Conservation (phyloP, 64 coral and sea anemone genomes). For the Platygyra sinensis region DNA sequence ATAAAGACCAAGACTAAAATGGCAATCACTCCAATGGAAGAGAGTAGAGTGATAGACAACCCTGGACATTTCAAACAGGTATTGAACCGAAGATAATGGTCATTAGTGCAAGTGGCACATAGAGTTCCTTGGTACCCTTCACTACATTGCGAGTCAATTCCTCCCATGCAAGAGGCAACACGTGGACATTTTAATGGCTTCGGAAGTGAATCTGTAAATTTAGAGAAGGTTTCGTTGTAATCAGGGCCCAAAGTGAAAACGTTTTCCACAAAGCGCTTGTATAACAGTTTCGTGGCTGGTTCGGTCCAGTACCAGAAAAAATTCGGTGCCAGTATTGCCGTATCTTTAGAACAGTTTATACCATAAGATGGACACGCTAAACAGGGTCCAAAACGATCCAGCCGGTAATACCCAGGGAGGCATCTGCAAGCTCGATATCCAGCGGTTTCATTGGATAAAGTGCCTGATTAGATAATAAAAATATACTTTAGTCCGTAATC, state of each 20-base stretch:
- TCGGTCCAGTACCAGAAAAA: conserved; percentile 61
- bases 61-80: conserved; percentile 18
- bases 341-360: too few relatives aligned
- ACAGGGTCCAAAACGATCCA: too few relatives aligned
- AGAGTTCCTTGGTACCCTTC: conserved; percentile 60
- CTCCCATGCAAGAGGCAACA: conserved; percentile 35
- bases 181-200: conserved; percentile 41
- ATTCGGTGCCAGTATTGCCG: too few relatives aligned
- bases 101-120: conserved; percentile 39
- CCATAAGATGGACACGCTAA: too few relatives aligned
- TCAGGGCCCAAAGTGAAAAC: background rate
- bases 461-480: conserved; percentile 20
- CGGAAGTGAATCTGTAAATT: conserved; percentile 19
- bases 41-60: background rate
- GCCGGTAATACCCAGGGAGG: conserved; percentile 37
- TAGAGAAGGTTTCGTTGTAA: conserved; percentile 9
- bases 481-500: background rate
- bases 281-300: background rate
- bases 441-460: conserved; percentile 24
- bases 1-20: conserved; percentile 45
- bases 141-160: conserved; percentile 32
- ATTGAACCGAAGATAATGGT: conserved; percentile 67
- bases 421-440: conserved; percentile 59
- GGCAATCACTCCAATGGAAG: conserved; percentile 6
- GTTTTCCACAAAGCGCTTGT: conserved; percentile 35